Percentiles rank a stretch among this genome's conserved stretches.
phyloP scores from a whole-genome alignment of 2,888 invertebrate species.

The Rotaria sp. region DNA sequence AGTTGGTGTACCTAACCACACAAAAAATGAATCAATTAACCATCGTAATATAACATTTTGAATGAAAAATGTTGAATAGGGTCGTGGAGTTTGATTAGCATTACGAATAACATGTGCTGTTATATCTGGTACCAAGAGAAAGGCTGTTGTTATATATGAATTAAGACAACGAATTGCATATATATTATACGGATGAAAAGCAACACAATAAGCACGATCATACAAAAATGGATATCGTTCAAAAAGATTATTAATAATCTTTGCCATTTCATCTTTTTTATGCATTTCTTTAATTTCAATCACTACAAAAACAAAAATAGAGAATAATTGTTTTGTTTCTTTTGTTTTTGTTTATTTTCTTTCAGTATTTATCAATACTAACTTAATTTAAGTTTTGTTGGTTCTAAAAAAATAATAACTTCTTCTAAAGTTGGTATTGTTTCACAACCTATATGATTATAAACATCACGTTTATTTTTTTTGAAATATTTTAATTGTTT shows the following conservation, averaged over 20 bases:
- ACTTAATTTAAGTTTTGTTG: constrained; percentile 12
- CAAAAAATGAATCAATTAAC: not conserved
- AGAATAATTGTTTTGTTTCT: no score
- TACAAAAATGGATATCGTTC: not conserved
- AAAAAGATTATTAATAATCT: not conserved
- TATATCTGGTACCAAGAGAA: not conserved
- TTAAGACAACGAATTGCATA: not conserved
- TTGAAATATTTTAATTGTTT: not conserved
- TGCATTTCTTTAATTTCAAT: not conserved
- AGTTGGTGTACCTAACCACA: not conserved
- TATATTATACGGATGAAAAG: not conserved
- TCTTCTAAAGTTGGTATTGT: not conserved
- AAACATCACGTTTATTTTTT: not conserved
- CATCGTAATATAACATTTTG: not conserved
- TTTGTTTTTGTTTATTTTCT: no score
- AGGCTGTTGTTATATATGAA: not conserved
- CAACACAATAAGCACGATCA: not conserved
- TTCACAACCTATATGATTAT: not conserved
- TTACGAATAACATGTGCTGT: not conserved
- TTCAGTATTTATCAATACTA: not conserved
- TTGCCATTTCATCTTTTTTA: not conserved
- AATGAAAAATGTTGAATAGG: not conserved
- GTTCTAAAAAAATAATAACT: not conserved
- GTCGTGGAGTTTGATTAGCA: not conserved
- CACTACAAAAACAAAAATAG: not conserved